These are phyloP conservation scores for Psammodynastes pulverulentus DNA, from an alignment of 2,113 vertebrate species.

Conservation along the genomic window DNA sequence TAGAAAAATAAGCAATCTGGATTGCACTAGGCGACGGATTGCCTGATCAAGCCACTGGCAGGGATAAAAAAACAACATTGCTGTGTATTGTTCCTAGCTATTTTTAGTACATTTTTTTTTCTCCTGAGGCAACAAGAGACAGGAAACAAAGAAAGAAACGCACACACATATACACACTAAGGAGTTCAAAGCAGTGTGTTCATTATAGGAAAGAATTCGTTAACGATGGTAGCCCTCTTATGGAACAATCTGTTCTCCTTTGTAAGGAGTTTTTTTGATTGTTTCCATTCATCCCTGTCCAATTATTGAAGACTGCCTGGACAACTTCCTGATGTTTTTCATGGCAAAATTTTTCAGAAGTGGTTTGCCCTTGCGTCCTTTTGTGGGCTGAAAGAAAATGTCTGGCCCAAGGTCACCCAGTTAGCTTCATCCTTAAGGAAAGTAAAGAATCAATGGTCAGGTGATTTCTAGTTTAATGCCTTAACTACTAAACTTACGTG, in stretches of 20 bases:
- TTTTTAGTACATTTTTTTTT: not conserved
- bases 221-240: not conserved
- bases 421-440: not conserved
- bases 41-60: not conserved
- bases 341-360: not conserved
- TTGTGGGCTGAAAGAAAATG: not conserved
- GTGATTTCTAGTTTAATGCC: too few species aligned
- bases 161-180: not conserved
- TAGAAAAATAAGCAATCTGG: not conserved
- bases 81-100: not conserved
- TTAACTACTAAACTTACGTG: too few species aligned
- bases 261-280: not conserved
- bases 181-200: not conserved
- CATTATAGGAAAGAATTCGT: not conserved
- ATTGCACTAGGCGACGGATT: not conserved
- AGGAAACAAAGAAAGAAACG: not conserved
- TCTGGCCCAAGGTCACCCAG: not conserved
- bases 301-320: not conserved
- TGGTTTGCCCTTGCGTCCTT: not conserved
- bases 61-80: not conserved
- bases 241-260: not conserved
- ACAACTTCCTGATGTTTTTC: not conserved
- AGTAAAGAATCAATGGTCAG: too few species aligned
- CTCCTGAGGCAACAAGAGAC: not conserved
- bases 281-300: not conserved